Evolutionary conservation across 2,888 invertebrate genomes (phyloP).

Genomic region (Cynaeus angustus): DNA sequence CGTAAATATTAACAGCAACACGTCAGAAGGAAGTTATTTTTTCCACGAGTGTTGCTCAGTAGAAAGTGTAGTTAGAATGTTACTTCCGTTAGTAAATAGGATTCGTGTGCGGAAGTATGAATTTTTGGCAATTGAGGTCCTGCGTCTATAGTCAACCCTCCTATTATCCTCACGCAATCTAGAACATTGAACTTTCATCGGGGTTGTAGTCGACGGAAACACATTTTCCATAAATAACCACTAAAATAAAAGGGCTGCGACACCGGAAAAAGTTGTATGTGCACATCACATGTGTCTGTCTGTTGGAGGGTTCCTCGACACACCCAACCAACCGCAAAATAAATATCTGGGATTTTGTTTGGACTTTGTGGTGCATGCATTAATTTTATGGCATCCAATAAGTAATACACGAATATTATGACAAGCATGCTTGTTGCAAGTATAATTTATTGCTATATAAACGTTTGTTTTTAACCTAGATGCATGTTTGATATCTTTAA

Average conservation of each 20-base stretch:
- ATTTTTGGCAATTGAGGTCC: slow-evolving; percentile 33
- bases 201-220: slow-evolving; percentile 31
- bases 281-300: slow-evolving; percentile 16
- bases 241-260: slow-evolving; percentile 26
- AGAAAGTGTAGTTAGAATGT: slow-evolving; percentile 11
- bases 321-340: slow-evolving; percentile 17
- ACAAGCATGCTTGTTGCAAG: neutral
- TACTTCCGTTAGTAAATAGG: slow-evolving; percentile 2
- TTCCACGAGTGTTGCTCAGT: neutral
- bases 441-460: neutral
- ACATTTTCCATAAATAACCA: slow-evolving; percentile 26
- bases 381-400: too few relatives aligned
- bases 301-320: neutral
- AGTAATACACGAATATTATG: neutral
- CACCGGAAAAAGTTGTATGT: slow-evolving; percentile 29
- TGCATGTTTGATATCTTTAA: slow-evolving; percentile 12
- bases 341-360: slow-evolving; percentile 20
- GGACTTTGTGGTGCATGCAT: neutral
- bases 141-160: slow-evolving; percentile 4
- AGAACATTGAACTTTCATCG: slow-evolving; percentile 31
- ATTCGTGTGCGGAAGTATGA: slow-evolving; percentile 23
- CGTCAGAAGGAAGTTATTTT: slow-evolving; percentile 16
- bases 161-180: slow-evolving; percentile 35
- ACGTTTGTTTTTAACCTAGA: slow-evolving; percentile 26
- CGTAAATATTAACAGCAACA: slow-evolving; percentile 20